Conservation (phyloP, 2,113 vertebrate species). For the Etheostoma spectabile region DNA sequence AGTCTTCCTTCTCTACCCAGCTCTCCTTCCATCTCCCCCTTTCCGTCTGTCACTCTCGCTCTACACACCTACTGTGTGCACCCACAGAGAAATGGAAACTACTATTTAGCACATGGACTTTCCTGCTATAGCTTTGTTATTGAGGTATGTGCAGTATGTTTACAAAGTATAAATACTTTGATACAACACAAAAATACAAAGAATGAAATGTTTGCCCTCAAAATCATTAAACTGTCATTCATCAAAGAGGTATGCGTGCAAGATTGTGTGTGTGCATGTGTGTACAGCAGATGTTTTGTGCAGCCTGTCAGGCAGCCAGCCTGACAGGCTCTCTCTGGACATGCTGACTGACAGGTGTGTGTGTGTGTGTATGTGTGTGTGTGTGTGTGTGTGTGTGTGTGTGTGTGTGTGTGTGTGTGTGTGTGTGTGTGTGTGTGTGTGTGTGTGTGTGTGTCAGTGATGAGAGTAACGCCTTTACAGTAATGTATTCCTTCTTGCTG, state of each 20-base stretch:
- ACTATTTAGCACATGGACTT: conserved; percentile 16
- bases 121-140: conserved; percentile 19
- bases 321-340: conserved; percentile 66
- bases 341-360: conserved; percentile 57
- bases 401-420: conserved; percentile 14
- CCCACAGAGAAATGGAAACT: conserved; percentile 6
- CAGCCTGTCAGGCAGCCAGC: conserved; percentile 65
- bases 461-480: no score
- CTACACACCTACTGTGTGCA: neutral
- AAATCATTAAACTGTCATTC: conserved; percentile 56
- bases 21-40: neutral
- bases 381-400: conserved; percentile 4
- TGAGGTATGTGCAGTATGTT: neutral
- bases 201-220: conserved; percentile 45
- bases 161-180: conserved; percentile 13
- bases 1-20: neutral
- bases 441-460: conserved; percentile 4
- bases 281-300: conserved; percentile 64
- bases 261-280: conserved; percentile 4
- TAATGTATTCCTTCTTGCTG: no score
- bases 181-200: conserved; percentile 21
- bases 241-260: conserved; percentile 40
- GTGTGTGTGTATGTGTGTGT: conserved; percentile 4
- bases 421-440: conserved; percentile 3
- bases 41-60: neutral